Percentiles rank a stretch among this genome's conserved stretches.
These are phyloP conservation scores for Mythimna loreyi DNA, from an alignment of 2,888 invertebrate species.

Conservation along the genomic window DNA sequence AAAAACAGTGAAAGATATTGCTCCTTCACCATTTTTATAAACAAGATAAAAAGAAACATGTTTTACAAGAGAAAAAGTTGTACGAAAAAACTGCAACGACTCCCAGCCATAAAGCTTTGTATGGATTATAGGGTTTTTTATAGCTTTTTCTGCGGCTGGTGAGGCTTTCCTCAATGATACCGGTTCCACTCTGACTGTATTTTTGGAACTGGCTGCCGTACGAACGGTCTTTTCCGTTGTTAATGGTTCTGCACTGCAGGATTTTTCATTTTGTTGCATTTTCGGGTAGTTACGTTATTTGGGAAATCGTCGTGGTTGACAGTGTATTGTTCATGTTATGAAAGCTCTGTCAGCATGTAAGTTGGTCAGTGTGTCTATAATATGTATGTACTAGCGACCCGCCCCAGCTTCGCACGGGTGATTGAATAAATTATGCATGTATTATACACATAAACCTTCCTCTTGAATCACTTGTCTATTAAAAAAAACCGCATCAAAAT, in stretches of 20 bases:
- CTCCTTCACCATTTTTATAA: too few species aligned
- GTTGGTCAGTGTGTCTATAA: too few species aligned
- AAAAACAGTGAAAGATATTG: too few species aligned
- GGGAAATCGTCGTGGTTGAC: background rate
- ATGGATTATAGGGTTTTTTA: conserved; percentile 77
- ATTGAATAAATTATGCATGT: too few species aligned
- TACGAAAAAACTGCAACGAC: conserved; percentile 59
- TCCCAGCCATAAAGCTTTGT: conserved; percentile 75
- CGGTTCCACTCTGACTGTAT: conserved; percentile 26
- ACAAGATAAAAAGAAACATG: too few species aligned
- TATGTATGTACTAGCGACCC: too few species aligned
- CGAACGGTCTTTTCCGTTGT: conserved; percentile 23
- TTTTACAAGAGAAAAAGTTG: conserved; percentile 64
- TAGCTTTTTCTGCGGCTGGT: conserved; percentile 66
- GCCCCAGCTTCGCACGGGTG: too few species aligned
- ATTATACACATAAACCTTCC: too few species aligned
- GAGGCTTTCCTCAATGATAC: conserved; percentile 56
- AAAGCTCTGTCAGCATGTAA: too few species aligned
- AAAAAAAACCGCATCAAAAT: too few species aligned
- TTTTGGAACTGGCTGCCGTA: conserved; percentile 36
- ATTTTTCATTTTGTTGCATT: background rate
- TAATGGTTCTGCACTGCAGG: conserved; percentile 5
- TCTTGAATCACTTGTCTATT: too few species aligned
- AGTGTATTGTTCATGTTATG: too few species aligned
- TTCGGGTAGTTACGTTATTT: background rate